These are phyloP conservation scores for Brachionus rubens DNA, from an alignment of 1,140 invertebrate species.

Conservation along the genomic window DNA sequence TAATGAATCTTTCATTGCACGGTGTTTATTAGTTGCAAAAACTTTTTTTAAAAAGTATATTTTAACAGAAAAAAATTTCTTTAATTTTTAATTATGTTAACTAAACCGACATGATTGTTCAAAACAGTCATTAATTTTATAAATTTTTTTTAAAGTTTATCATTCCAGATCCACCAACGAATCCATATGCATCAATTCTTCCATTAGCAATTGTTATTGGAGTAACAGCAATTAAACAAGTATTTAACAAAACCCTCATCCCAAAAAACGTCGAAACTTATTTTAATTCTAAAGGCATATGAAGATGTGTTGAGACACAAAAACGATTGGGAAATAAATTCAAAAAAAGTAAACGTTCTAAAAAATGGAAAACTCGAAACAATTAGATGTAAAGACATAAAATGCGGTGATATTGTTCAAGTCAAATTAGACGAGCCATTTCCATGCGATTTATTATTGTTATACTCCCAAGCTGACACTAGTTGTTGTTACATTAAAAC, in stretches of 20 bases:
- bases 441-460: slow-evolving; percentile 74
- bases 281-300: slow-evolving; percentile 64
- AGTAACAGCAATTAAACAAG: slow-evolving; percentile 68
- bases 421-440: slow-evolving; percentile 71
- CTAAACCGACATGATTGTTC: background rate
- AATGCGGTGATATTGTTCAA: slow-evolving; percentile 69
- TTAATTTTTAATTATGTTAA: background rate
- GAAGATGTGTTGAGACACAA: slow-evolving; percentile 73
- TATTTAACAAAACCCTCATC: background rate
- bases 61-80: no score
- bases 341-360: slow-evolving; percentile 65
- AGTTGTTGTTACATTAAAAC: slow-evolving; percentile 98
- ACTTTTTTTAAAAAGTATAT: no score
- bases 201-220: slow-evolving; percentile 74
- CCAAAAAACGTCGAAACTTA: no score
- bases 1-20: no score
- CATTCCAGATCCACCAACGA: slow-evolving; percentile 70
- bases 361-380: slow-evolving; percentile 63
- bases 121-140: background rate
- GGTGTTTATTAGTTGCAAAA: no score
- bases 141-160: slow-evolving; percentile 21
- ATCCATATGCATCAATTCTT: slow-evolving; percentile 70
- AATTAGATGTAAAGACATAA: slow-evolving; percentile 51
- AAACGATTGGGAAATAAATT: slow-evolving; percentile 73
- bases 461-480: slow-evolving; percentile 79